A percentile compares a stretch with the other conserved stretches of the same genome.
phyloP scores from a whole-genome alignment of 30 jellyfish, hydroid and myxozoan genomes.

The Nemopilema nomurai region DNA sequence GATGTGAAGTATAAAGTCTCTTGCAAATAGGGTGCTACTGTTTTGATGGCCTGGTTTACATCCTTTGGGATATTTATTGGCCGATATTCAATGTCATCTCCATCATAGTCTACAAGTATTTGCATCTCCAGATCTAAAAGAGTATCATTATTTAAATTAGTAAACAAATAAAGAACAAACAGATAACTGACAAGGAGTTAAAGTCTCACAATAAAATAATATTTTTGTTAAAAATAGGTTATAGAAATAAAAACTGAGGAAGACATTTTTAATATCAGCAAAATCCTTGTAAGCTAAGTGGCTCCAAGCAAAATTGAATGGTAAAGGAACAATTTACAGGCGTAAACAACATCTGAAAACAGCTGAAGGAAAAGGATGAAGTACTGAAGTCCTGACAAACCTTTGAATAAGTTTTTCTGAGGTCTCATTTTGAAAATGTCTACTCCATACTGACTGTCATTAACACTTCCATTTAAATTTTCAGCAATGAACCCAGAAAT shows the following conservation, averaged over 20 bases:
- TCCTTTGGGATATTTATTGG: conserved; percentile 19
- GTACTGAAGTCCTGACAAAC: too few relatives aligned
- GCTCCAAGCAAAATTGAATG: too few relatives aligned
- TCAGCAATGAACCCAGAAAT: conserved; percentile 59
- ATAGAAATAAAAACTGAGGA: too few relatives aligned
- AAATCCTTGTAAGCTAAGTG: too few relatives aligned
- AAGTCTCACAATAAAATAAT: too few relatives aligned
- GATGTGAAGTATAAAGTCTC: conserved; percentile 45
- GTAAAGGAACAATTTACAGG: too few relatives aligned
- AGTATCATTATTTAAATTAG: neutral
- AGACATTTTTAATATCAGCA: too few relatives aligned
- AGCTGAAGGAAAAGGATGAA: too few relatives aligned
- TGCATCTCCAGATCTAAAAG: conserved; percentile 52
- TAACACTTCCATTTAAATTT: neutral
- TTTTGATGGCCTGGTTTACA: conserved; percentile 9
- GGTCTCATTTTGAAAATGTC: conserved; percentile 64
- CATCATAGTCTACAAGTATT: conserved; percentile 53
- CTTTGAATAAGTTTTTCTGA: conserved; percentile 16
- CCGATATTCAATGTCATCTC: conserved; percentile 62
- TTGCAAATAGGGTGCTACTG: conserved; percentile 33
- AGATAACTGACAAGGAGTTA: too few relatives aligned
- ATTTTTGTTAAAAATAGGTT: too few relatives aligned
- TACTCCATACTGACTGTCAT: conserved; percentile 19
- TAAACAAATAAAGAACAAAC: neutral
- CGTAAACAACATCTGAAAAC: too few relatives aligned